phyloP scores from a whole-genome alignment of 1,140 invertebrate genomes.

The Caenorhabditis latens region DNA sequence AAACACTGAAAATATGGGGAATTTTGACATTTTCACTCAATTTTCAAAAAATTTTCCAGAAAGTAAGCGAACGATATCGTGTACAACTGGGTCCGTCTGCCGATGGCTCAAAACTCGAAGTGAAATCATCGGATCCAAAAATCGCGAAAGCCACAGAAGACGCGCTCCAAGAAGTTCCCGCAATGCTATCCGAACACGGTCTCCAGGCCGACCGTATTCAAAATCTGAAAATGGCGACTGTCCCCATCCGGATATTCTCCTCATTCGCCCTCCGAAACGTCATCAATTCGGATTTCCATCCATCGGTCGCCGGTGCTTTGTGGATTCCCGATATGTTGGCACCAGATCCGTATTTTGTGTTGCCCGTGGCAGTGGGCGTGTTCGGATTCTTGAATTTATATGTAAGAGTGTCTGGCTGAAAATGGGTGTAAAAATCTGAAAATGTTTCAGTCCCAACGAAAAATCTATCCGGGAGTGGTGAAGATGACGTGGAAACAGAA shows the following conservation, averaged over 20 bases:
- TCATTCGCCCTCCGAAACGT: constrained; percentile 73
- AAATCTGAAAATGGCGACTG: constrained; percentile 71
- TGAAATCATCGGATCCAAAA: constrained; percentile 63
- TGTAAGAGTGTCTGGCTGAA: no score
- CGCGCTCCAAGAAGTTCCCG: constrained; percentile 63
- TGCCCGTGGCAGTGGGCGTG: constrained; percentile 70
- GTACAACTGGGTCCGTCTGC: constrained; percentile 65
- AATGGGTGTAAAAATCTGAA: no score
- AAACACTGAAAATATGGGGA: no score
- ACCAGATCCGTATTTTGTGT: constrained; percentile 71
- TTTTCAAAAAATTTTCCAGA: no score
- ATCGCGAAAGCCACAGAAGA: constrained; percentile 63
- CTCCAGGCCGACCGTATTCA: constrained; percentile 69
- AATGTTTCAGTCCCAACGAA: constrained; percentile 71
- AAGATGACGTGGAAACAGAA: constrained; percentile 64
- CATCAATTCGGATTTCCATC: constrained; percentile 68
- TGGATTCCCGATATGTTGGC: constrained; percentile 70
- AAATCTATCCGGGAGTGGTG: constrained; percentile 68
- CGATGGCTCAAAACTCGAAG: constrained; percentile 60
- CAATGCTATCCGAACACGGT: constrained; percentile 65
- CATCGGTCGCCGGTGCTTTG: constrained; percentile 66
- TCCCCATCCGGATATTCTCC: constrained; percentile 73
- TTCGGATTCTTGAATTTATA: constrained; percentile 72
- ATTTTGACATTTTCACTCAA: no score
- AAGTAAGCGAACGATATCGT: constrained; percentile 64